Evolutionary conservation across 2,113 vertebrate species (phyloP).

Genomic region (Zapus hudsonius): DNA sequence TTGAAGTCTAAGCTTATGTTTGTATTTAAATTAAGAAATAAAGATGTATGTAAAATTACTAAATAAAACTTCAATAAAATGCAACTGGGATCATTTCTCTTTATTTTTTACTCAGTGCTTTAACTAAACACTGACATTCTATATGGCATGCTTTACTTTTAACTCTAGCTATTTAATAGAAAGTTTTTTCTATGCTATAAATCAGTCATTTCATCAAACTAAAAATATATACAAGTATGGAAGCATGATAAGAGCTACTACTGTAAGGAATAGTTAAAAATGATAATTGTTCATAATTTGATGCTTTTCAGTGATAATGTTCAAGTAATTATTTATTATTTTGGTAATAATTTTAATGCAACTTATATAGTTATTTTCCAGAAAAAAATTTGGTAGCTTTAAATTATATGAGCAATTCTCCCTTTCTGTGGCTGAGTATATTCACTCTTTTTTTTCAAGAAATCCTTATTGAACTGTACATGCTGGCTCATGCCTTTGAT

Average conservation of each 20-base stretch:
- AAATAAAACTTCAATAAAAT: conserved; percentile 22
- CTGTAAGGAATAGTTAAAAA: not conserved
- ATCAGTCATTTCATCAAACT: not conserved
- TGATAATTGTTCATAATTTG: not conserved
- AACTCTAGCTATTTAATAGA: not conserved
- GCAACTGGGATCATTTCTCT: not conserved
- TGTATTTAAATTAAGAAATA: conserved; percentile 61
- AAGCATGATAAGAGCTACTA: not conserved
- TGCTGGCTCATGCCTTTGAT: too few species aligned
- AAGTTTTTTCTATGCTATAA: not conserved
- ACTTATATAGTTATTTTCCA: too few species aligned
- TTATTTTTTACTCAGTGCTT: conserved; percentile 19
- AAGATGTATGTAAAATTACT: conserved; percentile 13
- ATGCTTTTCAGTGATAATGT: not conserved
- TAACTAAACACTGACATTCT: conserved; percentile 61
- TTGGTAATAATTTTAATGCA: not conserved
- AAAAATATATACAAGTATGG: not conserved
- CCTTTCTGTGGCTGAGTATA: not conserved
- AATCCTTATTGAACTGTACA: not conserved
- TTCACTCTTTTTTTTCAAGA: not conserved
- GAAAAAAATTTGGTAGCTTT: not conserved
- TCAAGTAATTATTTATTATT: conserved; percentile 26
- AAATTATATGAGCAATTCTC: not conserved
- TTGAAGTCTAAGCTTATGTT: conserved; percentile 61
- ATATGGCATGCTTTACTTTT: conserved; percentile 24